A percentile compares a stretch with the other conserved stretches of the same genome.
Conservation (phyloP, 2,888 invertebrate species). For the Nineta flava region DNA sequence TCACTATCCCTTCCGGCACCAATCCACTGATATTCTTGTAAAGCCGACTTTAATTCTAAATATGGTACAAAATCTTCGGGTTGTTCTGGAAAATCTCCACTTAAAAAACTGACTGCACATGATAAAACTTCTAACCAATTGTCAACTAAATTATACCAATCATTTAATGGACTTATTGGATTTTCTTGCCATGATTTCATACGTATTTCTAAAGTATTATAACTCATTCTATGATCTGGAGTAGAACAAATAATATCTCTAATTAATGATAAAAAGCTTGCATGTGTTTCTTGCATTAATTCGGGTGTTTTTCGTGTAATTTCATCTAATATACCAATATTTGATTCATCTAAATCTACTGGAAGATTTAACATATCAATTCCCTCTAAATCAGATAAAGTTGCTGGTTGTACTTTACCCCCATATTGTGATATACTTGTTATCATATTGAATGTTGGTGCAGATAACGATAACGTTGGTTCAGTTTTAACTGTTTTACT, state of each 20-base stretch:
- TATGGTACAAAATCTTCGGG: constrained; percentile 81
- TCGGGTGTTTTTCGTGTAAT: constrained; percentile 35
- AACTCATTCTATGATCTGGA: constrained; percentile 68
- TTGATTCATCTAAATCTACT: constrained; percentile 50
- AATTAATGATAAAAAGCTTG: constrained; percentile 74
- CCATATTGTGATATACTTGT: constrained; percentile 21
- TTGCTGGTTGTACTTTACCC: constrained; percentile 24
- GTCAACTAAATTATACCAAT: constrained; percentile 56
- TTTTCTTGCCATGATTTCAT: constrained; percentile 60
- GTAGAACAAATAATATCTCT: constrained; percentile 78
- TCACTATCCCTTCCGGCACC: constrained; percentile 87
- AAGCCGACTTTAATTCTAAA: constrained; percentile 60
- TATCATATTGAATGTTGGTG: constrained; percentile 21
- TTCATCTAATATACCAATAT: constrained; percentile 34
- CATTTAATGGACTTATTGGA: constrained; percentile 66
- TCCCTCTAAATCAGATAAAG: constrained; percentile 36
- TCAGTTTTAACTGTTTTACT: constrained; percentile 1
- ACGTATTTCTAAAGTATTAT: constrained; percentile 55
- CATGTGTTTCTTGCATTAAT: constrained; percentile 65
- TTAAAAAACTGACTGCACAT: constrained; percentile 68
- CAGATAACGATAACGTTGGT: neutral
- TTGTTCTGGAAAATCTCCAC: constrained; percentile 64
- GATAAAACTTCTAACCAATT: constrained; percentile 61
- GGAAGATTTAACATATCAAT: constrained; percentile 66
- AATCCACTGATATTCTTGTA: constrained; percentile 78